Percentiles rank a stretch among this genome's conserved stretches.
Evolutionary conservation across 2,888 invertebrate species (phyloP).

Genomic region (Ethmia dodecea): DNA sequence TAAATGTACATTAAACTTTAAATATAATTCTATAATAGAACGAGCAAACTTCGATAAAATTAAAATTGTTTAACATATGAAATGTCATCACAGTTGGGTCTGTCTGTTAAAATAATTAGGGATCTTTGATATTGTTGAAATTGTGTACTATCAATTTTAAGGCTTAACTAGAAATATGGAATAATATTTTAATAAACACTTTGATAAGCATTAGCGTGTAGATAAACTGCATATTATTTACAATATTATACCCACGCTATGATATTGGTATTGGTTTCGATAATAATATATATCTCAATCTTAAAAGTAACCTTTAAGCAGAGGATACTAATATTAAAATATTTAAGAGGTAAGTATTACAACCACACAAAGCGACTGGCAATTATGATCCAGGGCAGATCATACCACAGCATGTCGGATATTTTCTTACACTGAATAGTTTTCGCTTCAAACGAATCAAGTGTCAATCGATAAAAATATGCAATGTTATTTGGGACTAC

Average conservation of each 20-base stretch:
- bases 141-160: constrained; percentile 71
- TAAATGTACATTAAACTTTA: constrained; percentile 68
- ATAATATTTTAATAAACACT: constrained; percentile 47
- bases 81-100: constrained; percentile 47
- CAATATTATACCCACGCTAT: constrained; percentile 51
- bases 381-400: constrained; percentile 30
- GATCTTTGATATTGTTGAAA: constrained; percentile 70
- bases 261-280: constrained; percentile 35
- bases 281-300: constrained; percentile 41
- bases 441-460: too few relatives aligned
- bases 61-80: constrained; percentile 76
- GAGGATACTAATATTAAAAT: constrained; percentile 50
- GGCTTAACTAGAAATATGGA: constrained; percentile 66
- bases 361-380: constrained; percentile 67
- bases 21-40: constrained; percentile 75
- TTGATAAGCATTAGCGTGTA: constrained; percentile 58
- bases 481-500: too few relatives aligned
- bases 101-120: constrained; percentile 50
- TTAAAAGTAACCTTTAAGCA: constrained; percentile 50
- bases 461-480: too few relatives aligned
- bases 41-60: constrained; percentile 76
- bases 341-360: constrained; percentile 59
- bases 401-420: too few relatives aligned
- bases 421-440: too few relatives aligned
- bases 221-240: constrained; percentile 57